Base-by-base conservation (phyloP, 1,140 invertebrate species). In the Campodea augens region DNA sequence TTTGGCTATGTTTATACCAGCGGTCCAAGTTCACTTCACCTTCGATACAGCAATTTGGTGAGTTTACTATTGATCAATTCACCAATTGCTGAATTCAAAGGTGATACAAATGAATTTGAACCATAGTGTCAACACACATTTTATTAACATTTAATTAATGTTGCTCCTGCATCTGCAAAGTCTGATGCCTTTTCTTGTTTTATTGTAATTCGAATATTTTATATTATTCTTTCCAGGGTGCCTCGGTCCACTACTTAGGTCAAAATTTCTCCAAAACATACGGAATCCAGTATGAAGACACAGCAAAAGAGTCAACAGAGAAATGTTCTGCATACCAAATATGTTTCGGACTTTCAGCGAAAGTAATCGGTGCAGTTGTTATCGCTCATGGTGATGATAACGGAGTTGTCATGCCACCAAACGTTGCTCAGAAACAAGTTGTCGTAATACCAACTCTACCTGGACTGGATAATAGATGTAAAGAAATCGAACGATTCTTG, bases 181-280 rank as follows among this genome's bases (percentile, higher is more conserved):
- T n/a, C n/a, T n/a, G n/a, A n/a, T n/a, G n/a, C n/a, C n/a, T n/a
- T n/a, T n/a, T n/a, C n/a, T n/a, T n/a, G n/a, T n/a, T n/a, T n/a
- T n/a, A n/a, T n/a, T n/a, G n/a, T n/a, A n/a, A n/a, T n/a, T n/a
- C n/a, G n/a, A n/a, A n/a, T n/a, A n/a, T n/a, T n/a, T n/a, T n/a
- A n/a, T n/a, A n/a, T n/a, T n/a, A n/a, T n/a, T n/a, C n/a, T n/a
- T n/a, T n/a, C n/a, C n/a, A n/a, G 76, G 90, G 90, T 23, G 96
- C 78, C 0, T 99, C 96, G 0, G 97, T 92, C 47, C 95, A 99
- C 70, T 87, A 96, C 63, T 66, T 99, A 20, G 96, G 95, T 1
- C 93, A 98, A 66, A 99, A 98, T 62, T 99, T 99, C 60, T 93
- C 91, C 0, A 95, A 93, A 66, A 99, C 99, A 92, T 98, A 99